Evolutionary conservation across 2,888 invertebrate genomes (phyloP), one percentile per base, ranked within the genome.

Genomic region (Busseola fusca): DNA sequence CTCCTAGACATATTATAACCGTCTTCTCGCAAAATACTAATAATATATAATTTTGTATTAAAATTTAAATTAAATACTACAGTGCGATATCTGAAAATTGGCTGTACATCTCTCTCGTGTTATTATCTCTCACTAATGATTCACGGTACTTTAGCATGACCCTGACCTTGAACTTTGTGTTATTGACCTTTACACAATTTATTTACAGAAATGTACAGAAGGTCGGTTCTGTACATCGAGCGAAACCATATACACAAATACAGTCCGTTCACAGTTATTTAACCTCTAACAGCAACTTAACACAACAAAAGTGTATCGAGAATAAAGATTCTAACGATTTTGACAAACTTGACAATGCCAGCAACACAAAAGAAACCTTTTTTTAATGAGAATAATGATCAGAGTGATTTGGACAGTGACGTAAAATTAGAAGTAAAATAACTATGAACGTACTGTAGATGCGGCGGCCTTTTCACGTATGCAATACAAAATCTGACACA

Each of bases 91-190:
- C 14, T 25, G 16, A 18, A 52, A 64, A 64, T 62, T 64, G 37
- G 3, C 60, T 57, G 0, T 18, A 18, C 7, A 62, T 76, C 30
- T 30, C 42, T n/a, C 63, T 42, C 0, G 54, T 42, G 30, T 30
- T 40, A 63, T 50, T 42, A 58, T 54, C 25, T 63, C 50, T 21
- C 21, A 42, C 42, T 73, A 73, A 77, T 64, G 77, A 68, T 77
- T 37, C 52, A 45, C 10, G 9, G 48, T 56, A 30, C 7, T 40
- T 40, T 59, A 27, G 25, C 56, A 14, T 54, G 40, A 64, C 57
- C 48, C 48, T 77, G 73, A 77, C 59, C 64, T 56, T 64, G 60
- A 64, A 56, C 21, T 52, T 58, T 27, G 9, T 40, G 56, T 14
- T 57, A 48, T 30, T 65, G 54, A 77, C 48, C 74, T 69, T 65